Evolutionary conservation across 2,113 vertebrate genomes (phyloP).

Genomic region (Ptyas mucosa): DNA sequence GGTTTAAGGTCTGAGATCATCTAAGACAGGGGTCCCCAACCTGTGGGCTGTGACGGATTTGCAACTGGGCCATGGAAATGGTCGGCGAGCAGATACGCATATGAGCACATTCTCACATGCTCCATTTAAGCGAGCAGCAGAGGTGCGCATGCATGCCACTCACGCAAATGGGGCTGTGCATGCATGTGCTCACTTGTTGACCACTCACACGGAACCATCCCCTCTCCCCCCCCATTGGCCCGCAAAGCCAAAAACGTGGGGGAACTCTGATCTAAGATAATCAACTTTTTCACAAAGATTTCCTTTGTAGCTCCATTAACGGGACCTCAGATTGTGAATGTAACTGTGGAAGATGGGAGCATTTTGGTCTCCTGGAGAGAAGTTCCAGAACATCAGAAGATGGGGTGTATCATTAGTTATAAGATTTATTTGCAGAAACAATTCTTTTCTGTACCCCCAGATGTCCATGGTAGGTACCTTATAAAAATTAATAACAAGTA

Average conservation of each 20-base stretch:
- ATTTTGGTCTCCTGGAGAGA: conserved; percentile 60
- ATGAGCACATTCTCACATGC: background rate
- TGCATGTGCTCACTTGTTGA: background rate
- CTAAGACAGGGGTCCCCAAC: background rate
- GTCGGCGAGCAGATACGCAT: background rate
- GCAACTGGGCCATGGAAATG: background rate
- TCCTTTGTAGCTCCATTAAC: conserved; percentile 58
- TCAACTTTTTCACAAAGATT: fast-evolving
- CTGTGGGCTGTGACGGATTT: background rate
- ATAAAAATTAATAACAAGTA: background rate
- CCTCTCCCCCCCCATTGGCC: background rate
- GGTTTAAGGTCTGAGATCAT: fast-evolving
- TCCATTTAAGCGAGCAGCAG: background rate
- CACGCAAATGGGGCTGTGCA: background rate
- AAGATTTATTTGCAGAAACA: conserved; percentile 56
- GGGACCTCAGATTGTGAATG: conserved; percentile 49
- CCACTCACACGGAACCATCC: background rate
- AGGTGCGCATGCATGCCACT: background rate
- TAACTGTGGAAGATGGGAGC: fast-evolving
- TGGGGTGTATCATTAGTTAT: conserved; percentile 66
- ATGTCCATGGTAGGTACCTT: conserved; percentile 36
- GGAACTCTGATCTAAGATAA: background rate
- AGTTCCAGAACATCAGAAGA: conserved; percentile 52
- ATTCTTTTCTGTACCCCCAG: background rate
- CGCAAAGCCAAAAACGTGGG: background rate